These are phyloP conservation scores for Synergus itoensis DNA, from an alignment of 2,888 invertebrate species.

Conservation along the genomic window DNA sequence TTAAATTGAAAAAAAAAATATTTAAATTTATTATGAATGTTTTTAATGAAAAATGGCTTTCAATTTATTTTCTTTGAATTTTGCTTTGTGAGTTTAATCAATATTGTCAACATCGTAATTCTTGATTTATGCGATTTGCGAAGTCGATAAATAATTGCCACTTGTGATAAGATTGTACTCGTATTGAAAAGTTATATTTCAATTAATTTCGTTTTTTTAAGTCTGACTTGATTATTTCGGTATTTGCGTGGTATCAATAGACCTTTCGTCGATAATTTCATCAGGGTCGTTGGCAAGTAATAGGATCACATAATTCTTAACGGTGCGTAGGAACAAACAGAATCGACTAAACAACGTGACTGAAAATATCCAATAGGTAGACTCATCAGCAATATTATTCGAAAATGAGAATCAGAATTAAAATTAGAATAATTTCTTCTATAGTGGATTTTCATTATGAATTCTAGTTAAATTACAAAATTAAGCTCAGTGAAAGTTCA, in stretches of 20 bases:
- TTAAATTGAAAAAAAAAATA: background rate
- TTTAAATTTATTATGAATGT: too few relatives aligned
- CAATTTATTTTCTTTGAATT: background rate
- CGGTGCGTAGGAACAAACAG: conserved; percentile 20
- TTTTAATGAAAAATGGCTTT: background rate
- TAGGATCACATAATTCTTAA: conserved; percentile 24
- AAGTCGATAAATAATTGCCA: background rate
- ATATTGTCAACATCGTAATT: background rate
- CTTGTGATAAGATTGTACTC: background rate
- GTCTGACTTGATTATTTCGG: background rate
- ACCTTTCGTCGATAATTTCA: background rate
- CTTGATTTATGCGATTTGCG: background rate
- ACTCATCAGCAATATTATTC: background rate
- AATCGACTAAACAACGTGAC: conserved; percentile 21
- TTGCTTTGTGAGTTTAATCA: background rate
- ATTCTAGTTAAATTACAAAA: too few relatives aligned
- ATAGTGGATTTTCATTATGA: background rate
- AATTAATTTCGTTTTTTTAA: background rate
- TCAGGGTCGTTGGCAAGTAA: conserved; percentile 16
- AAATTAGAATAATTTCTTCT: background rate
- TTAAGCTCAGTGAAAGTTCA: too few relatives aligned
- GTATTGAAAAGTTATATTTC: background rate
- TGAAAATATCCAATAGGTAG: conserved; percentile 5
- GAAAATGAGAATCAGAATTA: background rate
- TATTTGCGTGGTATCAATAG: background rate